Base-by-base conservation (phyloP, 37 sponge, comb jelly and placozoan species). In the Axinella damicornis region DNA sequence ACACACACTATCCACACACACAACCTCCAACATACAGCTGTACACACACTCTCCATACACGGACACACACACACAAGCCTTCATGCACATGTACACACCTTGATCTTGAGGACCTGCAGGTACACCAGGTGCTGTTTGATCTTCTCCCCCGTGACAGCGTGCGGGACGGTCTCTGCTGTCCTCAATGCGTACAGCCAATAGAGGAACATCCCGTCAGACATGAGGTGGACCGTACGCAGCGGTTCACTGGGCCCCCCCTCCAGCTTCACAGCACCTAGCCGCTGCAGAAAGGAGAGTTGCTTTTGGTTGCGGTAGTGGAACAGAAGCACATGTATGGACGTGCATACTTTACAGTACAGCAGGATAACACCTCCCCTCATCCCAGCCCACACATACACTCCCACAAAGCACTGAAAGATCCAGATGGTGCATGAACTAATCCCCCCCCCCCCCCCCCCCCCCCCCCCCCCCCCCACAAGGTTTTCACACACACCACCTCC, bases 181-280 rank as follows among this genome's bases (percentile, higher is more conserved):
- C 59, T 81, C 40, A 80, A 57, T 12, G 66, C 35, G 54, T 88
- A 93, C 65, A 93, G 40, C 96, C 96, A 95, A 86, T 87, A 92
- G 46, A 95, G 36, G 34, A 58, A 64, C 32, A 71, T 79, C 16
- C 96, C 96, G 69, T 95, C 96, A 77, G 90, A 85, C 41, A 75
- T 68, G 41, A 95, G 58, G 40, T 87, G 71, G 27, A 92, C 40
- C 22, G 91, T 92, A 36, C 66, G 87, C 46, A 57, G 54, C 5
- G 57, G 24, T 39, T 91, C 87, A 13, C 53, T 22, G 53, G 28
- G 63, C 0, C 37, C 87, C 31, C 38, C 72, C 53, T 33, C 57
- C 32, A 87, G 55, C 36, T n/a, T 12, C 56, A 83, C 31, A 27
- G 31, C 46, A 41, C 46, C 46, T 46, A 4, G 46, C 46, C 46